Conservation (phyloP, 1,140 invertebrate species). For the Apis florea region DNA sequence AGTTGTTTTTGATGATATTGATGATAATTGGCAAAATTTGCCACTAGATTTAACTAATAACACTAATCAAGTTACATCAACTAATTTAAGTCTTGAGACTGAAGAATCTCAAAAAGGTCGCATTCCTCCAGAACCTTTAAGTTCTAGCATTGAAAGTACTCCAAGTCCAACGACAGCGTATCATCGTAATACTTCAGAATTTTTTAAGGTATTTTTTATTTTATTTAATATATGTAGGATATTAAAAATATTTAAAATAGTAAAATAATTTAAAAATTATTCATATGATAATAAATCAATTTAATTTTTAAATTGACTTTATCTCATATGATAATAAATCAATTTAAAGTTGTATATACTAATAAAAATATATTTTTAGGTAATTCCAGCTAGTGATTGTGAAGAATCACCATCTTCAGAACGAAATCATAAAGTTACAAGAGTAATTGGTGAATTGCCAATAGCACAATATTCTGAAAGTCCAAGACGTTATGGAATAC, state of each 20-base stretch:
- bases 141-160: conserved; percentile 77
- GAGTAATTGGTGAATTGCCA: conserved; percentile 92
- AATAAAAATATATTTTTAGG: conserved; percentile 65
- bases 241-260: neutral
- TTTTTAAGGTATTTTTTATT: conserved; percentile 79
- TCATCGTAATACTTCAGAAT: conserved; percentile 79
- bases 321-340: no score
- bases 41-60: conserved; percentile 73
- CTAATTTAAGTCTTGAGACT: conserved; percentile 68
- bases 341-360: neutral
- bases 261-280: neutral
- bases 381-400: conserved; percentile 79
- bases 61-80: conserved; percentile 60
- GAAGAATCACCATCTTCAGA: conserved; percentile 81
- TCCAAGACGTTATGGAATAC: conserved; percentile 90
- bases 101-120: conserved; percentile 72
- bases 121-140: conserved; percentile 73
- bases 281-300: no score
- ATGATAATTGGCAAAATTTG: conserved; percentile 85
- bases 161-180: conserved; percentile 78
- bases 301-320: no score
- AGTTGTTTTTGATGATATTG: conserved; percentile 91
- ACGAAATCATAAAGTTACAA: conserved; percentile 83
- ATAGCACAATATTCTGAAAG: conserved; percentile 96
- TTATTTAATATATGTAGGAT: neutral